Evolutionary conservation across 2,888 invertebrate genomes (phyloP).

Genomic region (Adineta ricciae): DNA sequence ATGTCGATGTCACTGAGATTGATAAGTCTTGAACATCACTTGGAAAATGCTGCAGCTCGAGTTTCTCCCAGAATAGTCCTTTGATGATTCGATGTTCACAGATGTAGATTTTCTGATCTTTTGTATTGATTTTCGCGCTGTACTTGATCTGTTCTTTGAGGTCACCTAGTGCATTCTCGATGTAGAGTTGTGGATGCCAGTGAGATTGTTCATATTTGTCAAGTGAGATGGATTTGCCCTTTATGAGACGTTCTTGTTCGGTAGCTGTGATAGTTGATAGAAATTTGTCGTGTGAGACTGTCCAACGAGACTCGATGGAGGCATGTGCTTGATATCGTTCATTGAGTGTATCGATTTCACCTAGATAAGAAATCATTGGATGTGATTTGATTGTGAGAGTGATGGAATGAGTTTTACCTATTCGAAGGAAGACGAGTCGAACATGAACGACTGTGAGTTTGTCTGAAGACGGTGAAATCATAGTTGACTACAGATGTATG

Average conservation of each 20-base stretch:
- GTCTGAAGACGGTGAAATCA: no score
- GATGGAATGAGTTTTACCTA: no score
- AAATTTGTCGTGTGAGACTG: neutral
- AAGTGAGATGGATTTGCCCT: neutral
- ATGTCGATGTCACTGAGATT: constrained; percentile 25
- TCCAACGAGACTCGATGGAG: constrained; percentile 16
- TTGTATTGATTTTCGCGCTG: no score
- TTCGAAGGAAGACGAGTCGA: no score
- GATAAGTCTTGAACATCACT: constrained; percentile 27
- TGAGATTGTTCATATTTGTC: neutral
- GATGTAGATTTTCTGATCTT: neutral
- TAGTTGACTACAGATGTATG: no score
- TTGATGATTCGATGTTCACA: neutral
- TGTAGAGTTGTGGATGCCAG: constrained; percentile 25
- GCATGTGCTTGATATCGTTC: neutral
- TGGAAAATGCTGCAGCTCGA: constrained; percentile 30
- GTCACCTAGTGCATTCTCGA: constrained; percentile 21
- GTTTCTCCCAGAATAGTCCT: constrained; percentile 28
- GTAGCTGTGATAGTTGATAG: neutral
- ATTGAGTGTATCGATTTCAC: constrained; percentile 20
- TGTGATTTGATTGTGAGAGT: no score
- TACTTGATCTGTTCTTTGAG: neutral
- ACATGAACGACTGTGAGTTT: no score
- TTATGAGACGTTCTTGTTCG: neutral
- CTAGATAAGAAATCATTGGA: neutral